Base-by-base conservation (phyloP, 2,797 vertebrate genomes). In the Myotis findleyi region DNA sequence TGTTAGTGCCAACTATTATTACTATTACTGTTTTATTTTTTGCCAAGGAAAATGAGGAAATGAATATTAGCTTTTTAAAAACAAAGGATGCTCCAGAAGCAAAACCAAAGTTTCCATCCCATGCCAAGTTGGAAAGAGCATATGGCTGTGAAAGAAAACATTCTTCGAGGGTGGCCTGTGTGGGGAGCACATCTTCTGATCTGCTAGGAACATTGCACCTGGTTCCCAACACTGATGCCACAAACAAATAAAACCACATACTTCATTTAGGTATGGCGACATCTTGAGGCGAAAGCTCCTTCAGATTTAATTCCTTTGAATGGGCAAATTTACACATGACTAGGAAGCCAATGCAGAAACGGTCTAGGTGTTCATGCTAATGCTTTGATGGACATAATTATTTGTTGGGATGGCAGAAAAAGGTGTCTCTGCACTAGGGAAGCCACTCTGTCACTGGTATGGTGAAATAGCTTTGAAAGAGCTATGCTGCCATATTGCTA, bases 31-130 rank as follows among this genome's bases (percentile, higher is more conserved):
- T 66, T 94, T 96, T 68, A 83, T 94, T 94, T 96, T 95, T 96
- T 97, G 96, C 96, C 97, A 97, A 96, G 71, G 87, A 93, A 95
- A 97, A 97, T 87, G 83, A 95, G 91, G 94, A 96, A 96, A 95
- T 77, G 55, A 92, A 49, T 94, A 75, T 57, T 57, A 87, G 77
- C 41, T 38, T 91, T 95, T 77, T 33, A 75, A 92, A 97, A 93
- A 97, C 94, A 96, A 95, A 97, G 51, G 94, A 89, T 93, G 59
- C 88, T 92, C 72, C 55, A 91, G 71, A 86, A 95, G 47, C 53
- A 93, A 85, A 72, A 41, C 88, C 69, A 23, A 92, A 81, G 71
- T 77, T 77, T 23, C 89, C 18, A 38, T 41, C 44, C 47, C 18
- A 72, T 79, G 96, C 92, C 93, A 96, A 89, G 30, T 83, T 75